Conservation (phyloP, 1,140 invertebrate genomes). For the Lepidotrigona ventralis region DNA sequence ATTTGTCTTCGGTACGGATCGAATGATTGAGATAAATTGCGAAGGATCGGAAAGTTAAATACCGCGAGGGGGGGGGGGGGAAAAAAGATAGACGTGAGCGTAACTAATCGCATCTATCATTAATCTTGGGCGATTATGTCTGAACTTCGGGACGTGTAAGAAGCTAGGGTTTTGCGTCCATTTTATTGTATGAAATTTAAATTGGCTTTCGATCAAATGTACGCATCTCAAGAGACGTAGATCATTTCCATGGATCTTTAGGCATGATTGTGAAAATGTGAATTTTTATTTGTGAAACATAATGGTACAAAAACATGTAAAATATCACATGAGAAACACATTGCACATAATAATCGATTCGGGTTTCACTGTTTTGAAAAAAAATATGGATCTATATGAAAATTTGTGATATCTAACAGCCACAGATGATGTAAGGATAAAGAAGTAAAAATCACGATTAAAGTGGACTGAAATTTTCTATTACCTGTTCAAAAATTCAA, state of each 20-base stretch:
- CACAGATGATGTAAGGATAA: background rate
- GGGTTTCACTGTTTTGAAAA: no score
- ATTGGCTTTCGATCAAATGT: background rate
- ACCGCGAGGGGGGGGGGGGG: background rate
- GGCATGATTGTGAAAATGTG: no score
- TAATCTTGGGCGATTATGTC: constrained; percentile 6
- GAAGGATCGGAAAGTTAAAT: constrained; percentile 1
- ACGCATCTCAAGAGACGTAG: background rate
- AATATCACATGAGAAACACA: no score
- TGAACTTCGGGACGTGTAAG: background rate
- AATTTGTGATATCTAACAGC: no score
- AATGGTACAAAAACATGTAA: no score
- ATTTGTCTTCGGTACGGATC: background rate
- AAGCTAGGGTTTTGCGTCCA: background rate
- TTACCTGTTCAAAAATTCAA: no score
- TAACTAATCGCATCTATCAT: constrained; percentile 7
- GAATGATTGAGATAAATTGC: constrained; percentile 12
- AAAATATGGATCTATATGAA: no score
- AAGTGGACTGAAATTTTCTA: no score
- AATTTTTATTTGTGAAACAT: no score
- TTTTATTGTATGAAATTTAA: no score
- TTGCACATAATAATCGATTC: no score
- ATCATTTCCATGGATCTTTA: background rate
- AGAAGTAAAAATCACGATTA: background rate
- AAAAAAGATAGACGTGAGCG: background rate